A percentile compares a stretch with the other conserved stretches of the same genome.
These are phyloP conservation scores for Bombyx huttoni DNA, from an alignment of 2,888 invertebrate genomes.

Conservation along the genomic window DNA sequence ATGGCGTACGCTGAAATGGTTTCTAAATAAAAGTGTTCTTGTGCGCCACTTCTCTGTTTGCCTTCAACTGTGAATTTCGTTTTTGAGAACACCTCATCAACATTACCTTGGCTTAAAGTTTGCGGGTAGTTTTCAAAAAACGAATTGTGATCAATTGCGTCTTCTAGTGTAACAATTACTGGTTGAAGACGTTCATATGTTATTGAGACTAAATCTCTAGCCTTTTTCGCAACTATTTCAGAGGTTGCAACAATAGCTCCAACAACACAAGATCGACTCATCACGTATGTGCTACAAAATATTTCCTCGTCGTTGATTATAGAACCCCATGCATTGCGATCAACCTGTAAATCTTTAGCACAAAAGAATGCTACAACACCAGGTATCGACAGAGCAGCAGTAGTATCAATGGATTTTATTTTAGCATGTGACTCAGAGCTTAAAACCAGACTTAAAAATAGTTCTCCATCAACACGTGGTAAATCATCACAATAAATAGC, in stretches of 20 bases:
- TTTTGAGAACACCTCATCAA: conserved; percentile 74
- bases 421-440: conserved; percentile 87
- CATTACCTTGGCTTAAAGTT: conserved; percentile 75
- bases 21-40: conserved; percentile 94
- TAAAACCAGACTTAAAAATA: conserved; percentile 82
- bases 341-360: conserved; percentile 79
- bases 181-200: conserved; percentile 84
- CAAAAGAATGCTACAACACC: conserved; percentile 87
- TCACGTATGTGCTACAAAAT: conserved; percentile 81
- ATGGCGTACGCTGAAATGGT: conserved; percentile 78
- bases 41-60: conserved; percentile 80
- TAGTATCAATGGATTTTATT: conserved; percentile 81
- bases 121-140: conserved; percentile 73
- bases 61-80: conserved; percentile 80
- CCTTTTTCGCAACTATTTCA: conserved; percentile 83
- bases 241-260: conserved; percentile 84
- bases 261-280: conserved; percentile 83
- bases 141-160: conserved; percentile 82
- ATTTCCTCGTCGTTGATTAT: conserved; percentile 87
- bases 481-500: conserved; percentile 93
- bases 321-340: conserved; percentile 77
- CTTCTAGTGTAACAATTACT: conserved; percentile 88
- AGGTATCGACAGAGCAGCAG: conserved; percentile 77
- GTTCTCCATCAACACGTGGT: conserved; percentile 79
- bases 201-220: conserved; percentile 82